A percentile compares a stretch with the other conserved stretches of the same genome.
These are phyloP conservation scores for Eupithecia tripunctaria DNA, from an alignment of 2,888 invertebrate genomes.

Conservation along the genomic window DNA sequence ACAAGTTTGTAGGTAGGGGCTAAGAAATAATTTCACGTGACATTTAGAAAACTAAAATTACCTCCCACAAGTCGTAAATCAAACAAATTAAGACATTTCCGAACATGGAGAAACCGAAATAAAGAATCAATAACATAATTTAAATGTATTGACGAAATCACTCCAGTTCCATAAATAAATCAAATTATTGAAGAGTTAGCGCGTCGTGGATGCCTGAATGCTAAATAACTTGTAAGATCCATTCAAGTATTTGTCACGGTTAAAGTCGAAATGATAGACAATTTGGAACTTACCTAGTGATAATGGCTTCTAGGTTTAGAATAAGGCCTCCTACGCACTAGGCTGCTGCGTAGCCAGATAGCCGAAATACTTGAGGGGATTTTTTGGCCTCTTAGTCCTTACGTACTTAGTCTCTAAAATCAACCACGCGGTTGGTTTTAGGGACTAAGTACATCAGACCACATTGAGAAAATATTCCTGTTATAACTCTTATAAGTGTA, in stretches of 20 bases:
- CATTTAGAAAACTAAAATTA: not conserved
- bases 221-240: constrained; percentile 21
- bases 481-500: too few relatives aligned
- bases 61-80: constrained; percentile 18
- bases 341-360: too few relatives aligned
- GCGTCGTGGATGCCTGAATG: constrained; percentile 17
- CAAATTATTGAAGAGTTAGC: constrained; percentile 21
- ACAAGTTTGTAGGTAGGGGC: not conserved
- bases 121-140: constrained; percentile 24
- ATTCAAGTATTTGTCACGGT: constrained; percentile 18
- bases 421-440: too few relatives aligned
- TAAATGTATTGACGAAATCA: constrained; percentile 36
- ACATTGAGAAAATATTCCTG: too few relatives aligned
- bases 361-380: too few relatives aligned
- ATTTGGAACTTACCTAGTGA: not conserved
- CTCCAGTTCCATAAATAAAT: constrained; percentile 32
- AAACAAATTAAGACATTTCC: constrained; percentile 17
- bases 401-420: too few relatives aligned
- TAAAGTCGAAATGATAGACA: constrained; percentile 4
- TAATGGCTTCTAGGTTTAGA: not conserved
- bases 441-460: too few relatives aligned
- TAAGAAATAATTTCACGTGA: constrained; percentile 13
- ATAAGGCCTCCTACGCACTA: too few relatives aligned
- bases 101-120: constrained; percentile 35
- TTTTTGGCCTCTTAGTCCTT: too few relatives aligned